Evolutionary conservation across 2,113 vertebrate species (phyloP).

Genomic region (Gasterosteus nipponicus): DNA sequence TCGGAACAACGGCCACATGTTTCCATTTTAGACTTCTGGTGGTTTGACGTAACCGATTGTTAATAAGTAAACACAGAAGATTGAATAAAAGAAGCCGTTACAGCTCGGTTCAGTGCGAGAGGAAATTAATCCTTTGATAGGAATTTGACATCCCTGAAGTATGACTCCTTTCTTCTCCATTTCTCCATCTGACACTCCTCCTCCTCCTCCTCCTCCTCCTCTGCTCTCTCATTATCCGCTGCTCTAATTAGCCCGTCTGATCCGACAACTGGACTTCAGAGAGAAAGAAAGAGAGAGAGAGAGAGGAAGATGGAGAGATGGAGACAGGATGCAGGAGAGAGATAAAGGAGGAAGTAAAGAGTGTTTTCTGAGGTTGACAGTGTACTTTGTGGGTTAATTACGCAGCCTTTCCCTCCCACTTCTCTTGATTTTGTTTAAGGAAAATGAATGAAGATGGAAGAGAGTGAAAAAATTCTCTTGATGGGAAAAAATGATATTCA

Average conservation of each 20-base stretch:
- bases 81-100: neutral
- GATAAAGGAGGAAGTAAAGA: conserved; percentile 42
- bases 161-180: conserved; percentile 56
- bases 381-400: conserved; percentile 69
- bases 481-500: neutral
- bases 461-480: neutral
- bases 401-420: conserved; percentile 30
- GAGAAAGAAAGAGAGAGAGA: conserved; percentile 33
- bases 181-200: conserved; percentile 50
- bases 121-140: conserved; percentile 51
- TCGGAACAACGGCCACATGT: conserved; percentile 12
- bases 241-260: conserved; percentile 73
- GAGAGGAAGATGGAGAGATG: conserved; percentile 56
- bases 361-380: conserved; percentile 58
- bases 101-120: conserved; percentile 4
- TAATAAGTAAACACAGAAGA: conserved; percentile 16
- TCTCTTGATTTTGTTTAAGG: neutral
- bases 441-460: neutral
- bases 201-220: conserved; percentile 40
- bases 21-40: conserved; percentile 17
- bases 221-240: conserved; percentile 60
- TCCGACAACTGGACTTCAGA: conserved; percentile 70
- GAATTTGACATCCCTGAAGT: conserved; percentile 41
- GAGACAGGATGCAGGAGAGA: conserved; percentile 30
- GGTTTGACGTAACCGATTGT: conserved; percentile 22